Evolutionary conservation across 1,140 invertebrate genomes (phyloP).

Genomic region (Dendroctonus ponderosae): DNA sequence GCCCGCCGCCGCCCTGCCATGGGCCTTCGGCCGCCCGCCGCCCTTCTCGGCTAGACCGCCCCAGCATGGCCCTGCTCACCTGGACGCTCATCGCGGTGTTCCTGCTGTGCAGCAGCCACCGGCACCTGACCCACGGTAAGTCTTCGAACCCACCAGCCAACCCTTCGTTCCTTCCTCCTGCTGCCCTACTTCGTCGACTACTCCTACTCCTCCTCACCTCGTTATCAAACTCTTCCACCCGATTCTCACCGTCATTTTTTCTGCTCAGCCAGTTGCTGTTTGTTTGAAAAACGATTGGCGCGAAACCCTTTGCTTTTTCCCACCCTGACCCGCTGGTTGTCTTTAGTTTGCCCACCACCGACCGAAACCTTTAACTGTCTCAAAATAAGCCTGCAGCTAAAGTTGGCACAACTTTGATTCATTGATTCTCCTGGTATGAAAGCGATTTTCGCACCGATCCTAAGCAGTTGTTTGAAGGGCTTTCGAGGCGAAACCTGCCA

Average conservation of each 20-base stretch:
- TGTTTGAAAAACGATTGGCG: no score
- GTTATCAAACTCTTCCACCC: background rate
- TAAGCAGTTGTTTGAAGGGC: no score
- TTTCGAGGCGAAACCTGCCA: no score
- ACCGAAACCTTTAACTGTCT: no score
- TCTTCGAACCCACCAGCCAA: background rate
- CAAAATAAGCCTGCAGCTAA: no score
- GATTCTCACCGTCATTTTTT: slow-evolving; percentile 12
- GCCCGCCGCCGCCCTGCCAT: slow-evolving; percentile 32
- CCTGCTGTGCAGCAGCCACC: slow-evolving; percentile 31
- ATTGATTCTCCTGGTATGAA: no score
- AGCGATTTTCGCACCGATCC: no score
- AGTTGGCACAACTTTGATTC: no score
- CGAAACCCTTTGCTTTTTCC: no score
- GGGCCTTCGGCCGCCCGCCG: slow-evolving; percentile 31
- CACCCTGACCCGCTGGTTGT: no score
- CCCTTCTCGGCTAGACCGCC: slow-evolving; percentile 35
- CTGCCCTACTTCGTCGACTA: background rate
- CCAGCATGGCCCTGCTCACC: slow-evolving; percentile 34
- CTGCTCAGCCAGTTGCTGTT: no score
- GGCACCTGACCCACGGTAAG: slow-evolving; percentile 30
- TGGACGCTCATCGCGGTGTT: slow-evolving; percentile 33
- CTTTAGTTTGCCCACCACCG: no score
- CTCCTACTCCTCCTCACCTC: background rate
- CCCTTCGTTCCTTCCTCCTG: background rate